Base-by-base conservation (phyloP, 2,113 vertebrate genomes). In the Orycteropus afer region DNA sequence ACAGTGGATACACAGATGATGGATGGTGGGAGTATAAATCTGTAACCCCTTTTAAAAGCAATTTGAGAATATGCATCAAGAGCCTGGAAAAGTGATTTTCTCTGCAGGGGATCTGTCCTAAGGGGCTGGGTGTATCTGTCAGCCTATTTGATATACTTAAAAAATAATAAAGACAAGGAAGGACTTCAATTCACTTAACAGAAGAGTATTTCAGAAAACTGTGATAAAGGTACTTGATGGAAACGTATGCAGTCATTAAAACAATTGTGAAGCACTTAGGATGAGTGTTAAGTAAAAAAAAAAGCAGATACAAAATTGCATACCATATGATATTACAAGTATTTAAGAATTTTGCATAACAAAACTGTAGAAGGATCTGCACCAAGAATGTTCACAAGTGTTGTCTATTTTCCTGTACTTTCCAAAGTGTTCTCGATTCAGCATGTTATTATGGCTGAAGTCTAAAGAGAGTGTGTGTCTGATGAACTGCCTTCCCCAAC, bases 171-270 rank as follows among this genome's bases (percentile, higher is more conserved):
- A 37, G 40, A 61, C 95, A 82, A 67, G 13, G 47, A 83, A 80
- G n/a, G 49, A 77, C 40, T 63, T 90, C 47, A 78, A 25, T 59
- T 93, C 47, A 42, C 15, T 81, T 92, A 96, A 94, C 53, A 79
- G 17, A 3, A 89, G 25, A 90, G 23, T 51, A 55, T 88, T 93
- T 91, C 79, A n/a, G 85, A 83, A 93, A 91, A 79, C 8, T 85
- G 53, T 51, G 37, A 93, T 78, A 95, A 69, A 94, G n/a, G 61
- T 40, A 93, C 3, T 77, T 84, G 80, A 89, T 91, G 29, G 45
- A 95, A 95, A 94, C 47, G 8, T 80, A 84, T 61, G 15, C 27
- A 81, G 51, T 89, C 71, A 89, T 96, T 94, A 89, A 97, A 96
- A 92, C 80, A 40, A 63, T 89, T 78, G 76, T 79, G 81, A 95